Base-by-base conservation (phyloP, 2,113 vertebrate species). In the Tursiops truncatus region DNA sequence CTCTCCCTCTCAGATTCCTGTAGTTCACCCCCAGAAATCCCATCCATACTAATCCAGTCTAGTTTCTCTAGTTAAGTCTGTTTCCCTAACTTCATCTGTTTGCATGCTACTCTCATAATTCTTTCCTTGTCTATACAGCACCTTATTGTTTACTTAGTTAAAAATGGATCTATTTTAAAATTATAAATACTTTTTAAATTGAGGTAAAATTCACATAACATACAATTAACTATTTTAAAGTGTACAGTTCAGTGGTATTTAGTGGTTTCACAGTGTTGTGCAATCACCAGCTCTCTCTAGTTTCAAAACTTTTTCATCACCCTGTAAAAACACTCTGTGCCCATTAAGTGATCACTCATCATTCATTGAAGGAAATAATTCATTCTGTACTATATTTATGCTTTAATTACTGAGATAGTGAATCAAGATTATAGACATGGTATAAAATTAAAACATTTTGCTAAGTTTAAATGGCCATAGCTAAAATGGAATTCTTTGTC, bases 391-490 rank as follows among this genome's bases (percentile, higher is more conserved):
- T 44, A 71, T 98, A 23, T 90, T 33, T 96, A 28, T 96, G 83
- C 31, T 91, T 62, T 77, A 50, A 92, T 95, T 96, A 84, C 76
- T 74, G 82, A 97, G 76, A 85, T 93, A 89, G 63, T 53, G 71
- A 92, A 82, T 94, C 33, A 94, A 94, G 87, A 92, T 90, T 89
- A 84, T 87, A 97, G 93, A 96, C 95, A 74, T 95, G 56, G 84
- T 41, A 81, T 94, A 86, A 84, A 97, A 62, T 95, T 95, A 95
- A 97, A 92, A 88, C 56, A 95, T 94, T 96, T 97, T 97, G 62
- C 60, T 96, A 96, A 95, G 50, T 94, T 88, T 92, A 97, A 98
- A 93, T 96, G 47, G 13, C 62, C 62, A 91, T 88, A 97, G 97
- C 63, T 92, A 95, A 97, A 90, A 65, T 95, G 53, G 56, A 92